Evolutionary conservation across 2,797 vertebrate species (phyloP).

Genomic region (Hyperoplus immaculatus): DNA sequence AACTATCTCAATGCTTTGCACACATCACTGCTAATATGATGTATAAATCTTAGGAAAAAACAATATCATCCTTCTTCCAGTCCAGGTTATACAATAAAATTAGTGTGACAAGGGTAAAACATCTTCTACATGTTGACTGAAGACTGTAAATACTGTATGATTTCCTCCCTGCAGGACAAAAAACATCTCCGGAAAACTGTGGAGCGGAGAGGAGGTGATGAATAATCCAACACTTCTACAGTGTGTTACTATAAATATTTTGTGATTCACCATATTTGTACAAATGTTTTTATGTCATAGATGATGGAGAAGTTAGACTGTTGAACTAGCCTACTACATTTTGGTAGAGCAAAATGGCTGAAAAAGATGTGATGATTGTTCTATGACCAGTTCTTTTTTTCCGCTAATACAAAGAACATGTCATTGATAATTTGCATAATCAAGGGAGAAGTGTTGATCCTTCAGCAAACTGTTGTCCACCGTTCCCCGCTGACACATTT

Average conservation of each 20-base stretch:
- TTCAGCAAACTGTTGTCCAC: background rate
- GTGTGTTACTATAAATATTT: background rate
- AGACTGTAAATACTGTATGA: slow-evolving; percentile 5
- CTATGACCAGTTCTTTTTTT: background rate
- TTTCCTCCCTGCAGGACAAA: slow-evolving; percentile 5
- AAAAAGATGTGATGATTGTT: background rate
- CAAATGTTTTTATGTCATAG: background rate
- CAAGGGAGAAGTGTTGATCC: slow-evolving; percentile 1
- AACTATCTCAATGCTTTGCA: background rate
- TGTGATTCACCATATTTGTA: background rate
- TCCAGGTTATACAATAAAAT: slow-evolving; percentile 8
- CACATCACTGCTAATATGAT: background rate
- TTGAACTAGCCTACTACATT: background rate
- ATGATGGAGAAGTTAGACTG: background rate
- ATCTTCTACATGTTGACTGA: slow-evolving; percentile 8
- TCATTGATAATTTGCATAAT: slow-evolving; percentile 3
- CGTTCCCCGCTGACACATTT: slow-evolving; percentile 1
- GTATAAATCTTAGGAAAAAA: background rate
- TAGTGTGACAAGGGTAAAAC: background rate
- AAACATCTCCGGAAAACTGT: background rate
- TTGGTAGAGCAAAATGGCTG: background rate
- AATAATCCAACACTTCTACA: slow-evolving; percentile 19
- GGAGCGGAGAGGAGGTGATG: background rate
- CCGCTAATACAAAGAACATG: background rate
- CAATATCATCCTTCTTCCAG: background rate